These are phyloP conservation scores for Mustela nigripes DNA, from an alignment of 2,113 vertebrate genomes.

Conservation along the genomic window DNA sequence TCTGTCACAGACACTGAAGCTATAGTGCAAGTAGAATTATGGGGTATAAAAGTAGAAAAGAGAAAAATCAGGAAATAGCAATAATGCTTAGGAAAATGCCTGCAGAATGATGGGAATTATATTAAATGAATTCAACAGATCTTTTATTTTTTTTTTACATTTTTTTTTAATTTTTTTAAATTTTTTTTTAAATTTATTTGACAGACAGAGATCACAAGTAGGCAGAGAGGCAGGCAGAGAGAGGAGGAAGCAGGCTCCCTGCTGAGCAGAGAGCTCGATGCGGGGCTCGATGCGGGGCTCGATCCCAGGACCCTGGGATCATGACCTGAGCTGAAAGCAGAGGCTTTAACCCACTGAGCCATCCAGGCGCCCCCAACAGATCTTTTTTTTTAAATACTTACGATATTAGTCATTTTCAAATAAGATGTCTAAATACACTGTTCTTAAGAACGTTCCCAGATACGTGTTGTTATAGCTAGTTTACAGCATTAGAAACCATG, in stretches of 20 bases:
- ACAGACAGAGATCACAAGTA: too few species aligned
- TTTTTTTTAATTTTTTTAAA: too few species aligned
- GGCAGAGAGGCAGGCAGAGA: too few species aligned
- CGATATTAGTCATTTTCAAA: not conserved
- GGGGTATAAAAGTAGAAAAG: not conserved
- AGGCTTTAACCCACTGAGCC: too few species aligned
- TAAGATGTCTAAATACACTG: not conserved
- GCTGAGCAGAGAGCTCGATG: too few species aligned
- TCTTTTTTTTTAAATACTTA: not conserved
- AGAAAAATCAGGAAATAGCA: not conserved
- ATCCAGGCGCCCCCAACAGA: too few species aligned
- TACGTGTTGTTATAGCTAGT: not conserved
- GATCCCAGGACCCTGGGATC: too few species aligned
- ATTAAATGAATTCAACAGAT: not conserved
- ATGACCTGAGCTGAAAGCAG: too few species aligned
- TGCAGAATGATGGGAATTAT: not conserved
- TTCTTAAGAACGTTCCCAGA: not conserved
- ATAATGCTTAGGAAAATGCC: not conserved
- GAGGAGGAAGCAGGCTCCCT: too few species aligned
- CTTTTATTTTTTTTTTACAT: not conserved
- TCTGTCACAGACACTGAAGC: not conserved
- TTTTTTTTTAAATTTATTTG: too few species aligned
- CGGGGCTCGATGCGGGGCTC: too few species aligned
- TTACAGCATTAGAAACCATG: not conserved
- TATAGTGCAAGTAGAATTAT: not conserved